Base-by-base conservation (phyloP, 2,113 vertebrate species). In the Cichladusa arquata region DNA sequence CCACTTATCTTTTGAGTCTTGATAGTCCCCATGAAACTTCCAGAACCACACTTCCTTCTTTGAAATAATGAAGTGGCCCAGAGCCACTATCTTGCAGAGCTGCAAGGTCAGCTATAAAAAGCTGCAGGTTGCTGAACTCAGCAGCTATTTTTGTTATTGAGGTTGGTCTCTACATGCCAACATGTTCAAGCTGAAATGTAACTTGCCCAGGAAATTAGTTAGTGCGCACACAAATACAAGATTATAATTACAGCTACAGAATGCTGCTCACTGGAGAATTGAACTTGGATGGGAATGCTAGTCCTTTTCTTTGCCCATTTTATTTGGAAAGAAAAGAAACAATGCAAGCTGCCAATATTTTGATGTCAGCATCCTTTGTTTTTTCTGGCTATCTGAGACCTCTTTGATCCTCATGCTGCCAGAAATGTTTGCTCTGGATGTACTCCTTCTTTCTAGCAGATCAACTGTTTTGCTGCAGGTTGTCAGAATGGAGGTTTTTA, bases 231-330 rank as follows among this genome's bases (percentile, higher is more conserved):
- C 86, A 93, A 96, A 92, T 95, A 90, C 89, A 78, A 91, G 90
- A 85, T 91, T 94, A 82, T 96, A 96, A 96, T 96, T 97, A 95
- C 81, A 94, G 88, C 90, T 96, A 95, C 94, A 92, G 94, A 96
- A 84, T 72, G 90, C 76, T 76, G 81, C 78, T 96, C 90, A 40
- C 86, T 82, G 67, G 93, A 95, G 96, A 94, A 76, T 15, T 92
- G 83, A 91, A 45, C 61, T 74, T 95, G 95, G 93, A 96, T 65
- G 67, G 78, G 56, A 94, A 94, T 90, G 36, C 83, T 38, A 22
- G 80, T 74, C 56, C 54, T 91, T 91, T 91, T 88, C 83, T 93
- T 91, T 93, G 90, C 94, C 83, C 93, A 65, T 92, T 96, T 96
- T 94, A 88, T 91, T 95, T 96, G 96, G 96, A 96, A 92, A 92